Base-by-base conservation (phyloP, 2,113 vertebrate species). In the Oncorhynchus gorbuscha region DNA sequence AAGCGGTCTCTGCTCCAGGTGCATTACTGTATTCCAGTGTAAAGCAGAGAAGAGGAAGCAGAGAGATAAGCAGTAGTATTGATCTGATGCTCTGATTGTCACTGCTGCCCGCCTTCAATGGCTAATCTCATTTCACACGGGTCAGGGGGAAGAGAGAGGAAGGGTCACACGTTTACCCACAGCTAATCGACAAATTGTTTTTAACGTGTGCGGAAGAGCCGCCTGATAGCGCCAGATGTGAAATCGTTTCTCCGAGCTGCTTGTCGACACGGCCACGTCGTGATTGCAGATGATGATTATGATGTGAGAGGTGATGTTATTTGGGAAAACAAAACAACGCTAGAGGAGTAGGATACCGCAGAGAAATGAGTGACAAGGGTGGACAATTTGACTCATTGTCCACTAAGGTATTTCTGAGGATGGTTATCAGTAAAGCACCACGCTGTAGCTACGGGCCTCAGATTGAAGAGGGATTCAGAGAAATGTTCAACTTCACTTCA, bases 31-130 rank as follows among this genome's bases (percentile, higher is more conserved):
- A 88, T 74, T 76, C 68, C 48, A 86, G 89, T 82, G 87, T 86
- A 87, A 35, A 35, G 35, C 35, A 35, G 35, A 35, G 35, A 7
- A 35, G 35, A 35, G 35, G 35, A 84, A 81, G 82, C 82, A 79
- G 30, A 35, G 65, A 87, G 92, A 92, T 93, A 88, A 93, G 89
- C 84, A 30, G 77, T 87, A 92, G 77, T 87, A 92, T 90, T 87
- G 92, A 93, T 93, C 90, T 86, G 85, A 90, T 85, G 79, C 73
- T 69, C 73, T 72, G 87, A 89, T 90, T 90, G 88, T 87, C 86
- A 85, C 88, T 83, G 71, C 22, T 76, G 81, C 76, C 78, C 75
- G 85, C 87, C 83, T 89, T 87, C 84, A 88, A 87, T 89, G 82
- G 88, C 83, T 90, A 92, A 92, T 92, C 89, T 89, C 82, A 83